phyloP scores from a whole-genome alignment of 2,113 vertebrate species.

The Oostethus manadensis region DNA sequence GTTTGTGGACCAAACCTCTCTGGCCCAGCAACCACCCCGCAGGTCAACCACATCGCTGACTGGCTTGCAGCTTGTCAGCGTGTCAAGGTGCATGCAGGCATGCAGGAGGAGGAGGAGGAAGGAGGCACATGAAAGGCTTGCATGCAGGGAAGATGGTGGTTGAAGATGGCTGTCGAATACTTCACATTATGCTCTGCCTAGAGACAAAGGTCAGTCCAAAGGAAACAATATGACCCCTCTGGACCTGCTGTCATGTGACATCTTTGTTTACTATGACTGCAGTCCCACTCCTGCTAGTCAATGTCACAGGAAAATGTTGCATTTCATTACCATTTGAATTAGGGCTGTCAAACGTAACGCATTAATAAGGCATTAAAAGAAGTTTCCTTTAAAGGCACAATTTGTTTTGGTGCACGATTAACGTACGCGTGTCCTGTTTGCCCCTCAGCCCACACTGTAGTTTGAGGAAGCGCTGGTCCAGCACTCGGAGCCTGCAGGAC shows the following conservation, averaged over 20 bases:
- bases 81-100: constrained; percentile 61
- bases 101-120: constrained; percentile 12
- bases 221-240: constrained; percentile 44
- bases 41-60: constrained; percentile 61
- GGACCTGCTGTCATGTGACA: constrained; percentile 52
- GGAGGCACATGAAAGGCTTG: constrained; percentile 53
- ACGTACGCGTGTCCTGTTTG: too few species aligned
- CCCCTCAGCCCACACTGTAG: too few species aligned
- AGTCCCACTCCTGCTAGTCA: constrained; percentile 10
- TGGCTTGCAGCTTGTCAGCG: constrained; percentile 57
- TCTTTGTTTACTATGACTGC: constrained; percentile 48
- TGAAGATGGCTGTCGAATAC: constrained; percentile 43
- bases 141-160: constrained; percentile 45
- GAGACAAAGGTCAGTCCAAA: constrained; percentile 44
- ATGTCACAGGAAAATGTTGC: constrained; percentile 9
- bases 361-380: too few species aligned
- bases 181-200: constrained; percentile 43
- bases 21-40: constrained; percentile 37
- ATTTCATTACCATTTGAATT: constrained; percentile 1
- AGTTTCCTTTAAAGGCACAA: too few species aligned
- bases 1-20: constrained; percentile 47
- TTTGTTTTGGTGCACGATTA: too few species aligned
- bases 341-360: too few species aligned
- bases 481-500: too few species aligned
- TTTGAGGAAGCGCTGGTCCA: too few species aligned